A percentile compares a stretch with the other conserved stretches of the same genome.
Evolutionary conservation across 2,888 invertebrate species (phyloP).

Genomic region (Morpho achilles): DNA sequence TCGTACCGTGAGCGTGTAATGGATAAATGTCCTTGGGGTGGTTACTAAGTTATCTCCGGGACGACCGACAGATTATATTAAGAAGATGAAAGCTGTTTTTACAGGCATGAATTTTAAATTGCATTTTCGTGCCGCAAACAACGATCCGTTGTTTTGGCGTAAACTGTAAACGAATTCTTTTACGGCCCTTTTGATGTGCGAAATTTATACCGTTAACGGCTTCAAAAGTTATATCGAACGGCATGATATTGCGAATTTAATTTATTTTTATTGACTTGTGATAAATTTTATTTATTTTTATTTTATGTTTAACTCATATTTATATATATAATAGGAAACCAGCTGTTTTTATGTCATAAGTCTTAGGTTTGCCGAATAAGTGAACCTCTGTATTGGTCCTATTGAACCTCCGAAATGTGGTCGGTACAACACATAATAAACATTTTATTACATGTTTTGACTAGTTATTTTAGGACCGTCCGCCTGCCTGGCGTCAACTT

Average conservation of each 20-base stretch:
- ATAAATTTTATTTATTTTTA: no score
- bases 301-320: no score
- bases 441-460: no score
- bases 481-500: no score
- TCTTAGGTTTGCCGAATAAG: no score
- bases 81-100: slow-evolving; percentile 63
- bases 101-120: slow-evolving; percentile 66
- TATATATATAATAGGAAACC: no score
- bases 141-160: slow-evolving; percentile 18
- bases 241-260: background rate
- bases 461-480: no score
- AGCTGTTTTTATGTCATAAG: no score
- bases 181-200: slow-evolving; percentile 10
- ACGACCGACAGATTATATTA: slow-evolving; percentile 50
- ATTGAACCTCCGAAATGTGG: no score
- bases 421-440: no score
- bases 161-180: slow-evolving; percentile 12
- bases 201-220: slow-evolving; percentile 14
- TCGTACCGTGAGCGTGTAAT: slow-evolving; percentile 2
- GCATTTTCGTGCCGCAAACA: slow-evolving; percentile 39
- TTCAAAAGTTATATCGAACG: background rate
- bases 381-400: no score
- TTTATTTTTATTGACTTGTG: background rate
- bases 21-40: slow-evolving; percentile 11
- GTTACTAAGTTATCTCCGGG: slow-evolving; percentile 44